These are phyloP conservation scores for Agriopis leucophaearia DNA, from an alignment of 2,888 invertebrate genomes.

Conservation along the genomic window DNA sequence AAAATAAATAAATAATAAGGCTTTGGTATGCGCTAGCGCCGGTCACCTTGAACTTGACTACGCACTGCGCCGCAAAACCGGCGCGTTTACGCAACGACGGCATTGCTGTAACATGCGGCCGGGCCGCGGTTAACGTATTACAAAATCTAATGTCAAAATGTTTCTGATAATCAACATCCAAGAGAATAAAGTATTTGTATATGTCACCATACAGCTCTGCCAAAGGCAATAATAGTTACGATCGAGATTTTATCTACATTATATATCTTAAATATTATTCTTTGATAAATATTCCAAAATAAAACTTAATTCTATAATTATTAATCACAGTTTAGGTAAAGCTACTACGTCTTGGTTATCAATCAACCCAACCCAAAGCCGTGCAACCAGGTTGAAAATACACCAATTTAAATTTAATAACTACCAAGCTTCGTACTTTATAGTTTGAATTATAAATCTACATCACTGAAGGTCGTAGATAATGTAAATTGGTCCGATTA, in stretches of 20 bases:
- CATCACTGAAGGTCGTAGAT: slow-evolving; percentile 4
- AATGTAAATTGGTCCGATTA: slow-evolving; percentile 13
- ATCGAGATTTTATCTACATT: too few relatives aligned
- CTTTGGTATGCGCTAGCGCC: slow-evolving; percentile 1
- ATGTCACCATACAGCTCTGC: too few relatives aligned
- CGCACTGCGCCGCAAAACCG: slow-evolving; percentile 44
- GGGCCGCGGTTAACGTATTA: slow-evolving; percentile 34
- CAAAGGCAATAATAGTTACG: too few relatives aligned
- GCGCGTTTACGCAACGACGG: slow-evolving; percentile 43
- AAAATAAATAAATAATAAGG: background rate
- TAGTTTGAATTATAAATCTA: slow-evolving; percentile 1
- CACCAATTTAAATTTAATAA: too few relatives aligned
- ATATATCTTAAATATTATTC: too few relatives aligned
- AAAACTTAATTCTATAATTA: too few relatives aligned
- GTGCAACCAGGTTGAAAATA: too few relatives aligned
- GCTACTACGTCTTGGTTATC: too few relatives aligned
- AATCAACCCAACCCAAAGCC: too few relatives aligned
- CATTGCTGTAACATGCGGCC: slow-evolving; percentile 19
- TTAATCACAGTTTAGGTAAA: too few relatives aligned
- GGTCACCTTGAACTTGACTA: slow-evolving; percentile 53
- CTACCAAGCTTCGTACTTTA: too few relatives aligned
- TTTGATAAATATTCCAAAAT: too few relatives aligned
- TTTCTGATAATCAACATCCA: slow-evolving; percentile 22
- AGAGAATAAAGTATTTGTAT: slow-evolving; percentile 25
- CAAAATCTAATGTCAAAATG: slow-evolving; percentile 39